phyloP scores from a whole-genome alignment of 2,888 invertebrate species.

The Eupsilia transversa region DNA sequence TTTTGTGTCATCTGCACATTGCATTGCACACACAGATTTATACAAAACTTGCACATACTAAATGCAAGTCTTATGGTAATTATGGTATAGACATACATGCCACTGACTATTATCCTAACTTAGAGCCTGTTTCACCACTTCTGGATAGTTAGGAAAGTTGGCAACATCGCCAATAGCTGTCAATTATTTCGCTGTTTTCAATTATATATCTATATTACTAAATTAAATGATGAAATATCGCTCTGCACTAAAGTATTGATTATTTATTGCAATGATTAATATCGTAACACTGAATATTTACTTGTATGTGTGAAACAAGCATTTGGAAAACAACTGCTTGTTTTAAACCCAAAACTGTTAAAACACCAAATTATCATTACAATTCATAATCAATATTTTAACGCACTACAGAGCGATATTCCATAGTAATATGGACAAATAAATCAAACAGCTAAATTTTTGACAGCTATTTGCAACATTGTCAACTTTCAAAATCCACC shows the following conservation, averaged over 20 bases:
- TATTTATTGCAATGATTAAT: neutral
- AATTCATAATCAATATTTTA: neutral
- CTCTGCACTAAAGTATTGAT: neutral
- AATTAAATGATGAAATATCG: neutral
- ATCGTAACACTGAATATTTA: neutral
- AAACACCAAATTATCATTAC: neutral
- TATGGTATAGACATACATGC: neutral
- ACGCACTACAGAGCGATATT: neutral
- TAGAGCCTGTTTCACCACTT: neutral
- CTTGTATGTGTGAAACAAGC: too few species aligned
- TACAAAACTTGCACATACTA: slow-evolving; percentile 2
- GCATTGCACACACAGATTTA: neutral
- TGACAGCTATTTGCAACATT: too few species aligned
- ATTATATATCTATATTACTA: neutral
- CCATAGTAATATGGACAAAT: neutral
- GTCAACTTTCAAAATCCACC: neutral
- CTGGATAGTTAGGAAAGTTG: neutral
- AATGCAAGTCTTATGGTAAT: neutral
- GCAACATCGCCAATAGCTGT: neutral
- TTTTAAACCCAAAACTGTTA: neutral
- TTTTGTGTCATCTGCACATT: neutral
- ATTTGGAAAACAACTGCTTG: neutral
- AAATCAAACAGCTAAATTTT: neutral
- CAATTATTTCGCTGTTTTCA: neutral
- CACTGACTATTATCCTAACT: neutral